Evolutionary conservation across 2,113 vertebrate species (phyloP).

Genomic region (Pavo muticus): DNA sequence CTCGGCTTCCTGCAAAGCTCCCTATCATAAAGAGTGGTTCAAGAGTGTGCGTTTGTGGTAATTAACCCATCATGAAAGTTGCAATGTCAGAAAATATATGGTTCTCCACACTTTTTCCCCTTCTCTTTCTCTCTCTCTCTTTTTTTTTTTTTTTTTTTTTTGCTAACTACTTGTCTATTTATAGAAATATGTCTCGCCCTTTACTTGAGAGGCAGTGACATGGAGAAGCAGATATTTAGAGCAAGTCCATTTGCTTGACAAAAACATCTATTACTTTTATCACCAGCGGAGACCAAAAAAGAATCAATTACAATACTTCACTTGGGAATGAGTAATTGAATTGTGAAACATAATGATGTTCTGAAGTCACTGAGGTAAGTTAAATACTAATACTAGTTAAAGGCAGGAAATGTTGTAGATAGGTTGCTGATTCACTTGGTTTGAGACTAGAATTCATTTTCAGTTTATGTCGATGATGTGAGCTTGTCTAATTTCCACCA

Average conservation of each 20-base stretch:
- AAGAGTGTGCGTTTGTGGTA: constrained; percentile 66
- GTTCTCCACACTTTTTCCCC: not conserved
- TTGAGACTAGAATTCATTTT: not conserved
- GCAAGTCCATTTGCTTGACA: constrained; percentile 72
- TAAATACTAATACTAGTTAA: constrained; percentile 44
- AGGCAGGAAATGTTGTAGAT: constrained; percentile 44
- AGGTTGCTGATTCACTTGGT: constrained; percentile 29
- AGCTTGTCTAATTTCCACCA: constrained; percentile 12
- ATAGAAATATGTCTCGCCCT: constrained; percentile 57
- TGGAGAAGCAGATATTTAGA: constrained; percentile 70
- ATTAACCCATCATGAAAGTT: constrained; percentile 68
- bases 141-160: not conserved
- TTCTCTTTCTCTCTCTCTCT: not conserved
- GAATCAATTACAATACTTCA: constrained; percentile 74
- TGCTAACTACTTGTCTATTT: constrained; percentile 64
- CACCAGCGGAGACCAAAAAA: constrained; percentile 63
- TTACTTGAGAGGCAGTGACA: constrained; percentile 65
- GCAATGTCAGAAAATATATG: constrained; percentile 70
- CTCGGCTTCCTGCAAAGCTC: constrained; percentile 63
- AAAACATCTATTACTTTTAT: constrained; percentile 79
- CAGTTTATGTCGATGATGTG: constrained; percentile 13
- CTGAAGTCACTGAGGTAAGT: constrained; percentile 50
- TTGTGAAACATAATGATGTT: constrained; percentile 60
- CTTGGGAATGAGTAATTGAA: constrained; percentile 73
- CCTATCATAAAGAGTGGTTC: constrained; percentile 57